A percentile compares a stretch with the other conserved stretches of the same genome.
phyloP scores from a whole-genome alignment of 1,140 invertebrate genomes.

The Marisa cornuarietis region DNA sequence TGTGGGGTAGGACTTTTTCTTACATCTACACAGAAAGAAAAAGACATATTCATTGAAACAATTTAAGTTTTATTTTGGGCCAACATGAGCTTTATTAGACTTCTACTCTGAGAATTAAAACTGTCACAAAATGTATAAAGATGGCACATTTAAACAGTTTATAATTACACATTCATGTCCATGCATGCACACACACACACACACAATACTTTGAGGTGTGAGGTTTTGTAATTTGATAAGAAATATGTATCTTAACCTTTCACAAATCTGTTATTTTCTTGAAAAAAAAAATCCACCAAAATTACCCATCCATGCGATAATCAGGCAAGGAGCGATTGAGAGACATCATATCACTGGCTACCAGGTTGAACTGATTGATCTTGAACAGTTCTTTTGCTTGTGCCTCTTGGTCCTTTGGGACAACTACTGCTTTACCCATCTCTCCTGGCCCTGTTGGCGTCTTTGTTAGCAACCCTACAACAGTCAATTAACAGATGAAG shows the following conservation, averaged over 20 bases:
- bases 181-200: neutral
- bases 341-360: constrained; percentile 97
- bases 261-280: no score
- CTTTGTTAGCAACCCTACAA: constrained; percentile 34
- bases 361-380: constrained; percentile 97
- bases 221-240: no score
- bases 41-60: no score
- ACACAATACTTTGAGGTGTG: neutral
- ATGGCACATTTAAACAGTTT: neutral
- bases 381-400: constrained; percentile 95
- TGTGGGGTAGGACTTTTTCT: constrained; percentile 53
- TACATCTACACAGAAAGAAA: constrained; percentile 66
- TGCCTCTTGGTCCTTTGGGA: constrained; percentile 83
- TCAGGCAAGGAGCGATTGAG: constrained; percentile 95
- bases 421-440: constrained; percentile 86
- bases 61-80: no score
- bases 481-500: neutral
- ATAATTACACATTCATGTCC: neutral
- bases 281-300: constrained; percentile 35
- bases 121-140: no score
- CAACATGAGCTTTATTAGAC: no score
- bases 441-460: constrained; percentile 74
- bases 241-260: no score
- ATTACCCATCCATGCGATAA: constrained; percentile 89
- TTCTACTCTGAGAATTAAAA: no score